Evolutionary conservation across 2,113 vertebrate genomes (phyloP).

Genomic region (Percina caprodes): DNA sequence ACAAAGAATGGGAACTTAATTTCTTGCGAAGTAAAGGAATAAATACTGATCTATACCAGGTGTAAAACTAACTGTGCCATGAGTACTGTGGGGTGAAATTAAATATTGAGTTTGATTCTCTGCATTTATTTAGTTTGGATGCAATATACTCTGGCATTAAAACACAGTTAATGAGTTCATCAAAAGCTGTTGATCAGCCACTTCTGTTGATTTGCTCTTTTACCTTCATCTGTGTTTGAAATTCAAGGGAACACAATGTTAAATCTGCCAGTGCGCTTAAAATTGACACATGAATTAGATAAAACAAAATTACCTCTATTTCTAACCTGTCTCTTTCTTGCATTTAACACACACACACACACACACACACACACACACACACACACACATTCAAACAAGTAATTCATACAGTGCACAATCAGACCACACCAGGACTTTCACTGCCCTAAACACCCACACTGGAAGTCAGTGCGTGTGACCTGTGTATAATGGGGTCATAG

Average conservation of each 20-base stretch:
- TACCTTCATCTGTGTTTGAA: neutral
- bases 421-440: slow-evolving; percentile 13
- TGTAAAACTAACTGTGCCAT: neutral
- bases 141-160: neutral
- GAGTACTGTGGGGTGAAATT: neutral
- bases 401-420: slow-evolving; percentile 30
- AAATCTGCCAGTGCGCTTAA: neutral
- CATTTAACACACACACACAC: no score
- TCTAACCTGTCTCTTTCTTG: no score
- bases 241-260: neutral
- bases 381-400: neutral
- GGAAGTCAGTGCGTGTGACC: slow-evolving; percentile 41
- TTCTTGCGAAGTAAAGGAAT: neutral
- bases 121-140: neutral
- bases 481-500: slow-evolving; percentile 54
- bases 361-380: no score
- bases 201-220: neutral
- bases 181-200: neutral
- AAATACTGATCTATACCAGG: neutral
- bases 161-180: neutral
- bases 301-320: neutral
- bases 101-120: neutral
- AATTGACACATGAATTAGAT: neutral
- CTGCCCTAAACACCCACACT: neutral
- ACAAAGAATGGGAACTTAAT: neutral